A percentile compares a stretch with the other conserved stretches of the same genome.
Conservation (phyloP, 2,113 vertebrate genomes). For the Notechis scutatus region DNA sequence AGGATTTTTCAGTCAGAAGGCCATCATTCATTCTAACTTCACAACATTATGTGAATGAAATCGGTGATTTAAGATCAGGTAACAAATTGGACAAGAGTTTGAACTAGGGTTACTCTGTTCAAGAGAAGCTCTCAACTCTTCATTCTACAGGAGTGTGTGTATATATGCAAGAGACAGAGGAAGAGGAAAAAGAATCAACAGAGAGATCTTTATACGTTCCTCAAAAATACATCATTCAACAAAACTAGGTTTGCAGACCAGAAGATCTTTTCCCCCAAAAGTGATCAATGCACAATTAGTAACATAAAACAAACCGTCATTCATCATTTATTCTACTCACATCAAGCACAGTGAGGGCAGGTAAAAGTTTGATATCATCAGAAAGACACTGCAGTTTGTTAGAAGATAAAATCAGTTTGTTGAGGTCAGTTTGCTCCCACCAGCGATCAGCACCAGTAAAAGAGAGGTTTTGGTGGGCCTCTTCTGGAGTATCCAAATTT, state of each 20-base stretch:
- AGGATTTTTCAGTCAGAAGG: not conserved
- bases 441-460: constrained; percentile 83
- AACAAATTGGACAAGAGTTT: not conserved
- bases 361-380: constrained; percentile 82
- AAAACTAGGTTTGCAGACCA: not conserved
- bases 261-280: not conserved
- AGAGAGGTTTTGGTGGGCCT: constrained; percentile 77
- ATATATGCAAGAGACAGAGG: not conserved
- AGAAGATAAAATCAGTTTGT: constrained; percentile 88
- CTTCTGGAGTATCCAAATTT: constrained; percentile 85
- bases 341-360: constrained; percentile 83
- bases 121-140: not conserved
- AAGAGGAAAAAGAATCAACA: not conserved
- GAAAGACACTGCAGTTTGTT: constrained; percentile 86
- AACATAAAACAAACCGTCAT: accelerated
- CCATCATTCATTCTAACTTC: not conserved
- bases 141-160: not conserved
- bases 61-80: not conserved
- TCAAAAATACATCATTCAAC: not conserved
- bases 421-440: constrained; percentile 96
- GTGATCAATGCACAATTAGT: accelerated
- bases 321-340: constrained; percentile 60
- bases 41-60: not conserved
- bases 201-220: not conserved
- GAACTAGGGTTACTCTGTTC: not conserved